phyloP scores from a whole-genome alignment of 2,888 invertebrate genomes.

The Tiliacea aurago region DNA sequence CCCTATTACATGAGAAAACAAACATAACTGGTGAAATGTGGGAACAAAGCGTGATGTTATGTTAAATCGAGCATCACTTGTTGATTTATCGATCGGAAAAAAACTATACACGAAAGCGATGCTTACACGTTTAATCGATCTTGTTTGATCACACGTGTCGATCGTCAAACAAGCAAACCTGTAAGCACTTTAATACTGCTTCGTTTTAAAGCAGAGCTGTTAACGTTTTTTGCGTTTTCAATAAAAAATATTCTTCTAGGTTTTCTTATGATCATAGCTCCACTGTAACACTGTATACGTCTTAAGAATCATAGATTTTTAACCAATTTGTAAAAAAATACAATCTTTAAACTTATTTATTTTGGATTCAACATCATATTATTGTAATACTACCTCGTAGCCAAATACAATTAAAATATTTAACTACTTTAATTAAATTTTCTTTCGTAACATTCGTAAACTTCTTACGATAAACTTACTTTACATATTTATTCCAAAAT shows the following conservation, averaged over 20 bases:
- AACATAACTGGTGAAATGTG: no score
- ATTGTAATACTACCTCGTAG: slow-evolving; percentile 56
- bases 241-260: slow-evolving; percentile 23
- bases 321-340: slow-evolving; percentile 26
- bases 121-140: background rate
- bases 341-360: slow-evolving; percentile 22
- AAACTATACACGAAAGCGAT: background rate
- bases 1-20: no score
- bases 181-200: slow-evolving; percentile 21
- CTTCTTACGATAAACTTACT: slow-evolving; percentile 5
- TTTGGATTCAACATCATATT: slow-evolving; percentile 37
- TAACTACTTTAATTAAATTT: slow-evolving; percentile 9
- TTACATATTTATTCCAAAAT: slow-evolving; percentile 31
- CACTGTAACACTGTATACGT: slow-evolving; percentile 37
- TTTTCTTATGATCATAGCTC: slow-evolving; percentile 44
- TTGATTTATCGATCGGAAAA: background rate
- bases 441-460: slow-evolving; percentile 18
- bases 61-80: background rate
- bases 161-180: slow-evolving; percentile 8
- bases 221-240: slow-evolving; percentile 25
- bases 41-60: no score
- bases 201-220: slow-evolving; percentile 30
- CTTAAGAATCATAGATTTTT: slow-evolving; percentile 25
- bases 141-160: background rate
- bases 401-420: slow-evolving; percentile 48